phyloP scores from a whole-genome alignment of 1,140 invertebrate genomes.

The Drosophila suzukii region DNA sequence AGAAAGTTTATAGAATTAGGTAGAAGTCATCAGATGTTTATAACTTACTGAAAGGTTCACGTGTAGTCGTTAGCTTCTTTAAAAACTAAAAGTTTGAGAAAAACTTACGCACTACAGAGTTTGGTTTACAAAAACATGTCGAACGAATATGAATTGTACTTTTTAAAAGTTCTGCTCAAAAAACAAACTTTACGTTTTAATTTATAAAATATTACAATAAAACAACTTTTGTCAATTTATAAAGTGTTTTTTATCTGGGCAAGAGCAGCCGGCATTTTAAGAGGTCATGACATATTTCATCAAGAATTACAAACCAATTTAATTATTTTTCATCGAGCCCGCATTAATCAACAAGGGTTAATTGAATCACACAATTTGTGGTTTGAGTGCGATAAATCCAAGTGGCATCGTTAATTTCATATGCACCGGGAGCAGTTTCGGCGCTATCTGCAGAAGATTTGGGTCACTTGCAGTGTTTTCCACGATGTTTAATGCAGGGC shows the following conservation, averaged over 20 bases:
- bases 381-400: constrained; percentile 28
- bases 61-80: too few species aligned
- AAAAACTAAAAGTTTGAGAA: too few species aligned
- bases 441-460: constrained; percentile 24
- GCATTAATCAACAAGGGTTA: constrained; percentile 42
- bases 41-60: constrained; percentile 1
- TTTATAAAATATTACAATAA: too few species aligned
- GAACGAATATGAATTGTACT: too few species aligned
- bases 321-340: constrained; percentile 12
- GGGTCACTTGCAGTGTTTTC: constrained; percentile 26
- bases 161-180: too few species aligned
- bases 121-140: too few species aligned
- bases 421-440: constrained; percentile 1
- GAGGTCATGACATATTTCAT: constrained; percentile 27
- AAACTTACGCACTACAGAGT: too few species aligned
- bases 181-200: too few species aligned
- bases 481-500: constrained; percentile 13
- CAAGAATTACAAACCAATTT: background rate
- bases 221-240: background rate
- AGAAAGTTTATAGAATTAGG: background rate
- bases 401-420: constrained; percentile 16
- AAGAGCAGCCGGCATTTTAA: background rate
- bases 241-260: background rate
- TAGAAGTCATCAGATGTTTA: background rate
- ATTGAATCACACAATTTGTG: constrained; percentile 35